Evolutionary conservation across 2,797 vertebrate genomes (phyloP), one percentile per base, ranked within the genome.

Genomic region (Myotis daubentonii): DNA sequence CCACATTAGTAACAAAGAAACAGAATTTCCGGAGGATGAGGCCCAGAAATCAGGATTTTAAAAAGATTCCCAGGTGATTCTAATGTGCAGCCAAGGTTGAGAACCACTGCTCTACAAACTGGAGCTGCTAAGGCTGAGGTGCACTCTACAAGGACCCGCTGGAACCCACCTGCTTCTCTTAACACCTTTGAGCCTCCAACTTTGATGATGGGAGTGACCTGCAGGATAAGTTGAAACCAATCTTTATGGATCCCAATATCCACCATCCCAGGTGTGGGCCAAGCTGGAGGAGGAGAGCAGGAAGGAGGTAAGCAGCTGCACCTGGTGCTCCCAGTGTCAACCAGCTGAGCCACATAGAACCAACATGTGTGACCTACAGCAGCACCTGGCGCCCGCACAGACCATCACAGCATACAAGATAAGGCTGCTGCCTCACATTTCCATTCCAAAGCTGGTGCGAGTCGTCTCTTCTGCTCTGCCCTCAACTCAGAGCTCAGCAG

Each of bases 301-400:
- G 55, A 36, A 71, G 20, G 33, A 60, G 33, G 2, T 72, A 51
- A 86, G 22, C 0, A 30, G 6, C 23, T 47, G 2, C 8, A 12
- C 22, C 1, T 25, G 11, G 22, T 19, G 13, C 17, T 12, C 10
- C 13, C 9, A 1, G 13, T n/a, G 71, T 13, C 19, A 11, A 23
- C 20, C 16, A 62, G 19, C 3, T 19, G 55, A 87, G 4, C 22
- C 23, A 19, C 8, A 4, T 15, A 55, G 7, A 10, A 47, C 30
- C 6, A 30, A 17, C 15, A 3, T 3, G 33, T 83, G 2, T 44
- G 22, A 5, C 22, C 71, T 65, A 8, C 19, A 44, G 12, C 0
- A 23, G 11, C 1, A n/a, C 5, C 11, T 9, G 22, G 47, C 9
- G 1, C 1, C 41, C 8, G 22, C 2, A 2, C 3, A 16, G 65